These are phyloP conservation scores for Meteorus cinctellus DNA, from an alignment of 2,888 invertebrate genomes.

Conservation along the genomic window DNA sequence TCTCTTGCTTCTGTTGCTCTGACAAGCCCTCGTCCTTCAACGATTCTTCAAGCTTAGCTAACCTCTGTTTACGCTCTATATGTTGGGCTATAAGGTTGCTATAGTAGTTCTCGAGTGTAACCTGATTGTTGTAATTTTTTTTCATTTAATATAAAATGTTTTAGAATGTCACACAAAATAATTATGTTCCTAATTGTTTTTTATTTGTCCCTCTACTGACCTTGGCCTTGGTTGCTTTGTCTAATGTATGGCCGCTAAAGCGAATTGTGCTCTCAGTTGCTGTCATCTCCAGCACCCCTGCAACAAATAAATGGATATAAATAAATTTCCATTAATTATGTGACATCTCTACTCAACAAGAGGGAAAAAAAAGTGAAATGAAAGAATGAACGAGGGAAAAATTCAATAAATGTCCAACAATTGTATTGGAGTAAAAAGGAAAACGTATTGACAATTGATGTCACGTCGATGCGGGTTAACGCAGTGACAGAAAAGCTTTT, in stretches of 20 bases:
- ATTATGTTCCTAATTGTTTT: constrained; percentile 7
- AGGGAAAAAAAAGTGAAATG: not conserved
- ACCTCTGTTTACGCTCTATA: constrained; percentile 95
- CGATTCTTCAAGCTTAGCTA: constrained; percentile 95
- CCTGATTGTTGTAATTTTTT: constrained; percentile 53
- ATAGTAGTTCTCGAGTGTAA: constrained; percentile 99
- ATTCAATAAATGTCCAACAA: constrained; percentile 15
- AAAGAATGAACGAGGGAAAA: constrained; percentile 10
- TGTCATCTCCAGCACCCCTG: constrained; percentile 90
- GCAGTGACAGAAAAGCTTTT: constrained; percentile 19
- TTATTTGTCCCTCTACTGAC: constrained; percentile 64
- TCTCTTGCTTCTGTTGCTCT: constrained; percentile 95
- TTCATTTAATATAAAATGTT: not conserved
- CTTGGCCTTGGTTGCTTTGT: constrained; percentile 99
- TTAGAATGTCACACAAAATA: not conserved
- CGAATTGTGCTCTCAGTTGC: constrained; percentile 89
- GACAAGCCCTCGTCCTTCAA: constrained; percentile 96
- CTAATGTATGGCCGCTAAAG: constrained; percentile 97
- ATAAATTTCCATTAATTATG: constrained; percentile 7
- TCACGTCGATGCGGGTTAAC: constrained; percentile 31
- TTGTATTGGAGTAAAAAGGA: not conserved
- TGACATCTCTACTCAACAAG: not conserved
- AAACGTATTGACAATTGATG: constrained; percentile 33
- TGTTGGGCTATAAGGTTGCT: constrained; percentile 98
- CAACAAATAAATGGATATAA: constrained; percentile 62